These are phyloP conservation scores for Chrysina gloriosa DNA, from an alignment of 2,888 invertebrate genomes.

Conservation along the genomic window DNA sequence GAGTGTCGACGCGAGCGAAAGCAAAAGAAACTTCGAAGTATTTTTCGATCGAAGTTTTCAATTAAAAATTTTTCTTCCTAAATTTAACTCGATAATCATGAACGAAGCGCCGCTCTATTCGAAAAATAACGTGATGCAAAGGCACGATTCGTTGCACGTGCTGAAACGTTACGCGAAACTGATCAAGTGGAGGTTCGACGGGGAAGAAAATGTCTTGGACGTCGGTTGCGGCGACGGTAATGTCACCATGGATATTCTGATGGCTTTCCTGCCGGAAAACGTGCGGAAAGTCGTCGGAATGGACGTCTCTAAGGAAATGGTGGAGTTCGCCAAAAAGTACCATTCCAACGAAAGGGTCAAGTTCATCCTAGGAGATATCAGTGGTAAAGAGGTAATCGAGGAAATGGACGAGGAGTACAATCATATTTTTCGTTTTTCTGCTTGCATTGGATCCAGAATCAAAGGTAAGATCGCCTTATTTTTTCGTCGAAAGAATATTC, in stretches of 20 bases:
- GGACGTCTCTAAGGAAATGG: conserved; percentile 80
- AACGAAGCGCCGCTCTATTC: conserved; percentile 76
- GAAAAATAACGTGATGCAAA: conserved; percentile 75
- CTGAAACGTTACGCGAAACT: conserved; percentile 72
- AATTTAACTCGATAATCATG: conserved; percentile 61
- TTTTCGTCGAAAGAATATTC: too few relatives aligned
- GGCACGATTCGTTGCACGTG: conserved; percentile 73
- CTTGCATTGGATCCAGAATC: conserved; percentile 82
- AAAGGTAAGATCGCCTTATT: conserved; percentile 67
- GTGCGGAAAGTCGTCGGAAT: conserved; percentile 71
- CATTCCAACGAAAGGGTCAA: conserved; percentile 63
- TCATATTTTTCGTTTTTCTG: conserved; percentile 81
- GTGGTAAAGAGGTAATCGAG: conserved; percentile 65
- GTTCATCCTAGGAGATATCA: conserved; percentile 72
- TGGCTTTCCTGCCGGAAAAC: conserved; percentile 71
- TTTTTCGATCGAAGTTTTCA: not conserved
- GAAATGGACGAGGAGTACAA: conserved; percentile 69
- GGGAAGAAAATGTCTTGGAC: conserved; percentile 71
- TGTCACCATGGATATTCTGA: conserved; percentile 73
- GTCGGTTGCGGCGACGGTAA: conserved; percentile 82
- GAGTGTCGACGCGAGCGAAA: conserved; percentile 29
- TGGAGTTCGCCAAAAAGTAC: conserved; percentile 65
- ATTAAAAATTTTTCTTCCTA: conserved; percentile 13
- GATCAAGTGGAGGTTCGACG: conserved; percentile 66
- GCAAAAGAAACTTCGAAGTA: conserved; percentile 10